phyloP scores from a whole-genome alignment of 2,113 vertebrate genomes.

The Engraulis encrasicolus region DNA sequence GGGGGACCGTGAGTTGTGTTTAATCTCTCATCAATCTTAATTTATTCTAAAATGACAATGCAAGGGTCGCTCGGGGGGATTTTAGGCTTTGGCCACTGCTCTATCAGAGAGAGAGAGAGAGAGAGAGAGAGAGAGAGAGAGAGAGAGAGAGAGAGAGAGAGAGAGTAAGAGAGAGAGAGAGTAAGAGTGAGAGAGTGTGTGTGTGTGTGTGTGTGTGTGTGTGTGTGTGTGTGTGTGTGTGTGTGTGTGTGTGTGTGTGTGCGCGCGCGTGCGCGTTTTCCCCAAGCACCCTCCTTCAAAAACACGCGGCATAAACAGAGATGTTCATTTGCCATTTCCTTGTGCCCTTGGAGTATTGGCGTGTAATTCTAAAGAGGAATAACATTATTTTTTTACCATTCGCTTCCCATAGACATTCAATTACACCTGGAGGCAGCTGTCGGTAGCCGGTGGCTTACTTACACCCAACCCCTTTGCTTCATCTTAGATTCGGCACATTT shows the following conservation, averaged over 20 bases:
- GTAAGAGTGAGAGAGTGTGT: no score
- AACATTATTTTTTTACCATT: slow-evolving; percentile 84
- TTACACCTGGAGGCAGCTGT: slow-evolving; percentile 88
- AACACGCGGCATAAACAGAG: slow-evolving; percentile 87
- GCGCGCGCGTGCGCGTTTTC: slow-evolving; percentile 85
- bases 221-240: slow-evolving; percentile 90
- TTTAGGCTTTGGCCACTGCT: slow-evolving; percentile 82
- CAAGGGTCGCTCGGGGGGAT: slow-evolving; percentile 83
- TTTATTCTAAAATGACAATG: slow-evolving; percentile 96
- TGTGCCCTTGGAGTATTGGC: slow-evolving; percentile 86
- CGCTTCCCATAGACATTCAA: slow-evolving; percentile 86
- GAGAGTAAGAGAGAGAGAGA: no score
- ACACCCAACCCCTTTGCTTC: slow-evolving; percentile 82
- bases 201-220: no score
- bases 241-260: slow-evolving; percentile 88
- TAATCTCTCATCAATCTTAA: slow-evolving; percentile 99
- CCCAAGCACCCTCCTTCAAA: slow-evolving; percentile 83
- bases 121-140: no score
- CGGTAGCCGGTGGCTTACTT: slow-evolving; percentile 69
- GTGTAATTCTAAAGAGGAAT: slow-evolving; percentile 89
- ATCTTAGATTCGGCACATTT: slow-evolving; percentile 83
- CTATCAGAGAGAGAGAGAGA: no score
- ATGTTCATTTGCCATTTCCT: slow-evolving; percentile 82
- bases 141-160: no score
- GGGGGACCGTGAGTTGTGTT: slow-evolving; percentile 79